Percentiles rank a stretch among this genome's conserved stretches.
Evolutionary conservation across 2,113 vertebrate species (phyloP).

Genomic region (Larimichthys polyactis): DNA sequence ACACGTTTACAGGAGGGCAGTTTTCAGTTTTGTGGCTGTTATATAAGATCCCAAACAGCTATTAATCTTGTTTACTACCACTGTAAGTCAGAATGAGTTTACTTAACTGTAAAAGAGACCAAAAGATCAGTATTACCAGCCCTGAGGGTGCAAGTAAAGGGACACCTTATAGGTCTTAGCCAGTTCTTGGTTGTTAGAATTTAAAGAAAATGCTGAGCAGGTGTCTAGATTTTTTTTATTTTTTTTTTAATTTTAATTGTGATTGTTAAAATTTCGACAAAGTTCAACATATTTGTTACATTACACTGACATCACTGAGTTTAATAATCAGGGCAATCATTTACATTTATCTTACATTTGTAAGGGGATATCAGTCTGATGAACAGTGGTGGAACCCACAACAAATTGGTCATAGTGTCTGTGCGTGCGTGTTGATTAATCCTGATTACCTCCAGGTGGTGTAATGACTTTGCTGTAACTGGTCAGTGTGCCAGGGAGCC

Average conservation of each 20-base stretch:
- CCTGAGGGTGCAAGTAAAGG: too few relatives aligned
- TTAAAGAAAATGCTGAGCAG: not conserved
- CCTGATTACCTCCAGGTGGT: constrained; percentile 62
- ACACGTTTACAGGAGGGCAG: constrained; percentile 8
- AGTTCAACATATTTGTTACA: not conserved
- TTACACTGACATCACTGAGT: too few relatives aligned
- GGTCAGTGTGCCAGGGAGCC: constrained; percentile 49
- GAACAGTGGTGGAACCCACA: not conserved
- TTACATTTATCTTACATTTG: not conserved
- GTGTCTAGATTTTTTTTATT: not conserved
- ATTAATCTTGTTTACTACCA: not conserved
- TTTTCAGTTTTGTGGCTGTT: constrained; percentile 16
- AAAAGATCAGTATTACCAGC: not conserved
- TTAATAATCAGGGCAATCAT: not conserved
- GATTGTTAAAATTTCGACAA: not conserved
- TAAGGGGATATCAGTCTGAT: not conserved
- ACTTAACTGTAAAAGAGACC: not conserved
- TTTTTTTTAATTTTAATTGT: not conserved
- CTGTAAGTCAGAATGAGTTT: not conserved
- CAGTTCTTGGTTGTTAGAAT: not conserved
- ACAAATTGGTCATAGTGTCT: constrained; percentile 1
- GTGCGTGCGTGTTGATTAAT: constrained; percentile 50
- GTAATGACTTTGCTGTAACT: constrained; percentile 49
- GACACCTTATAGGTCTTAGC: too few relatives aligned
- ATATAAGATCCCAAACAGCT: not conserved